Base-by-base conservation (phyloP, 2,797 vertebrate genomes). In the Coreius guichenoti region DNA sequence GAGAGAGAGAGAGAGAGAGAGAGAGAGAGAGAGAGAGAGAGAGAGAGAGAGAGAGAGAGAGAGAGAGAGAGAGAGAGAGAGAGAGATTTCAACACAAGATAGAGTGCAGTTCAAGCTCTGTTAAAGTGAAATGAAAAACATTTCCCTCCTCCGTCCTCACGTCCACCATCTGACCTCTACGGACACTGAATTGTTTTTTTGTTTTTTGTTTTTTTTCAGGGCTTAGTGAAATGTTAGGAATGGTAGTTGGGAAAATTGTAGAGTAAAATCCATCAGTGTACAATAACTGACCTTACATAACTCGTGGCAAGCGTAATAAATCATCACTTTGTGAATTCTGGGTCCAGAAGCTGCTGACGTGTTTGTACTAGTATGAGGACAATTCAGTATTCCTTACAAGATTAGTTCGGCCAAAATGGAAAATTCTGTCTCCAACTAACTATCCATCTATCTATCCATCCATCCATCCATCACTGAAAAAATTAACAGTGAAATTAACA, bases 111-210 rank as follows among this genome's bases (percentile, higher is more conserved):
- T 80, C 63, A 82, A 61, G 76, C 75, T 75, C 75, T 63, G 47
- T 49, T 74, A 51, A 84, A 76, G 86, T 84, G 58, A 89, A 91
- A 79, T 78, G 81, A 84, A 88, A 86, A 89, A 88, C 80, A 81
- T 84, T 85, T 81, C 78, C 88, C 86, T 87, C 85, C 86, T 17
- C 63, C 43, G 6, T 65, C 84, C 79, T 83, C 78, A 89, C 72
- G 26, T 84, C 81, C 84, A 77, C 83, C n/a, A 16, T 39, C 45
- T 82, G 74, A 86, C 74, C 87, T 87, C 78, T 17, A 80, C 45
- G 77, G 85, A 86, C 68, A 82, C 84, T 74, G 31, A 69, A 72
- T 92, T 94, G 91, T 92, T 91, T 86, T 83, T 90, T 88, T 91
- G 93, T 91, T 83, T 83, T 86, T 92, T 90, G 93, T 54, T 80